Percentiles rank a stretch among this genome's conserved stretches.
These are phyloP conservation scores for Hyppa rectilinea DNA, from an alignment of 2,888 invertebrate genomes.

Conservation along the genomic window DNA sequence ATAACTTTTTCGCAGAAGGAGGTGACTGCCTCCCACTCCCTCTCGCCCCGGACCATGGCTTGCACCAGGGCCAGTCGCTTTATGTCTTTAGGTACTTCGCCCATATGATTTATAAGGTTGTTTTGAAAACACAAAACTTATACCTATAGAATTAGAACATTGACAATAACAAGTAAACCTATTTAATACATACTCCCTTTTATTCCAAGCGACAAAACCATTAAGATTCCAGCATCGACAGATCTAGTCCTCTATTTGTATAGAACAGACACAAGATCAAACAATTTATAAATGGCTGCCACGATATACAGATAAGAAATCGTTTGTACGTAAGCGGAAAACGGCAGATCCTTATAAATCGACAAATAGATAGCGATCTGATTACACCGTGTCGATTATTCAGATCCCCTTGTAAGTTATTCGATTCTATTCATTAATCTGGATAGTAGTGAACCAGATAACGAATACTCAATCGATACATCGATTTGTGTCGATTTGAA, in stretches of 20 bases:
- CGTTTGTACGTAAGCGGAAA: conserved; percentile 77
- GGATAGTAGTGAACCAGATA: conserved; percentile 82
- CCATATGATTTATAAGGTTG: background rate
- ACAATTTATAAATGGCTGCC: conserved; percentile 64
- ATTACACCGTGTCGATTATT: conserved; percentile 89
- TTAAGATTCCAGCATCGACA: conserved; percentile 53
- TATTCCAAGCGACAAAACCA: conserved; percentile 36
- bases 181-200: conserved; percentile 26
- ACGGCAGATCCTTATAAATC: conserved; percentile 87
- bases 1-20: no score
- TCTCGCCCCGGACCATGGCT: no score
- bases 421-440: conserved; percentile 88
- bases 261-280: conserved; percentile 60
- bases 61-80: no score
- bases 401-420: conserved; percentile 88
- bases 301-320: conserved; percentile 61
- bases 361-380: conserved; percentile 85
- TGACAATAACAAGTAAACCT: background rate
- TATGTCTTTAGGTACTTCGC: no score
- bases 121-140: background rate
- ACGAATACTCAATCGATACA: conserved; percentile 84
- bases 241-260: conserved; percentile 61
- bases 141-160: background rate
- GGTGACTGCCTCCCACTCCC: no score
- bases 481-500: conserved; percentile 80